Conservation (phyloP, 2,888 invertebrate genomes). For the Athalia rosae region DNA sequence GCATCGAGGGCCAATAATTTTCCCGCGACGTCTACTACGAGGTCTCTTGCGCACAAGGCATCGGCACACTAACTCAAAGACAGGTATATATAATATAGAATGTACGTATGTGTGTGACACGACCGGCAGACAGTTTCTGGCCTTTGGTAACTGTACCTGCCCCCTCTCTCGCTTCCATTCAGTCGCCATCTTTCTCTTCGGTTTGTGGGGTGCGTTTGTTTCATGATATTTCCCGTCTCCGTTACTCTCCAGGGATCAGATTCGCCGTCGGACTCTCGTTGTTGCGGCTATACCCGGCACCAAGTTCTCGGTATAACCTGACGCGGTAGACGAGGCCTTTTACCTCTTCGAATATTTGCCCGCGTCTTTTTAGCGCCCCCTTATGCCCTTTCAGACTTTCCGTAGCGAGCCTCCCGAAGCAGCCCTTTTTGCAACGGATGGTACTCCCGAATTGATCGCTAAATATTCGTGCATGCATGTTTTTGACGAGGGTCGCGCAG, state of each 20-base stretch:
- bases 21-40: constrained; percentile 5
- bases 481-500: background rate
- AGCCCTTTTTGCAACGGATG: background rate
- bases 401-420: background rate
- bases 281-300: constrained; percentile 8
- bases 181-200: constrained; percentile 42
- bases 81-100: constrained; percentile 16
- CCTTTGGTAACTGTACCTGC: constrained; percentile 64
- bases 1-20: constrained; percentile 9
- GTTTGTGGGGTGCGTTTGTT: constrained; percentile 21
- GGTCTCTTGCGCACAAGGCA: background rate
- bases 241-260: constrained; percentile 38
- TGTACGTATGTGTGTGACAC: constrained; percentile 46
- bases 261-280: background rate
- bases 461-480: background rate
- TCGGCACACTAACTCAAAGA: no score
- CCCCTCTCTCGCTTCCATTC: constrained; percentile 57
- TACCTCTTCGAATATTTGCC: constrained; percentile 23
- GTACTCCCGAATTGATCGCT: constrained; percentile 34
- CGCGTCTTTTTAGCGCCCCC: constrained; percentile 28
- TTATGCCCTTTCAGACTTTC: constrained; percentile 37
- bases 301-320: background rate
- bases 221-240: constrained; percentile 30
- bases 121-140: constrained; percentile 51
- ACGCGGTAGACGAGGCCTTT: constrained; percentile 4